Percentiles rank a stretch among this genome's conserved stretches.
phyloP scores from a whole-genome alignment of 1,140 invertebrate genomes.

The Planococcus citri region DNA sequence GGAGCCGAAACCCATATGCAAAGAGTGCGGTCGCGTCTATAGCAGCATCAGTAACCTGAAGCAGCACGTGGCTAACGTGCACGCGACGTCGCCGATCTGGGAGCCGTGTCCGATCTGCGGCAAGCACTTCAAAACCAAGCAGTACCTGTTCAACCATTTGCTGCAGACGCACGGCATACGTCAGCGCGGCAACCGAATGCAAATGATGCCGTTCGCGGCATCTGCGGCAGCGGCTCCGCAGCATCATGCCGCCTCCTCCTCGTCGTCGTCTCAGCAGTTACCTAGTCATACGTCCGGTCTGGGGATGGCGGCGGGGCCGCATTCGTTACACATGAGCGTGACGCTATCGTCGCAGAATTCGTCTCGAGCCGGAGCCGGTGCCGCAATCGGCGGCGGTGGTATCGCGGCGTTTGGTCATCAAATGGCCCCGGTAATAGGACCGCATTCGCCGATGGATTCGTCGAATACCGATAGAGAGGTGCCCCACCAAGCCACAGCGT shows the following conservation, averaged over 20 bases:
- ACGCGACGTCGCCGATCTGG: slow-evolving; percentile 48
- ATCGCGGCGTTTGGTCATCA: background rate
- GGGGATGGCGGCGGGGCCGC: slow-evolving; percentile 24
- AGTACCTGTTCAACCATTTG: slow-evolving; percentile 55
- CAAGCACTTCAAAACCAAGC: slow-evolving; percentile 54
- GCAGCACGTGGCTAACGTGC: slow-evolving; percentile 59
- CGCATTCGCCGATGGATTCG: background rate
- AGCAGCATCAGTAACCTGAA: slow-evolving; percentile 52
- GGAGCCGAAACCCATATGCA: slow-evolving; percentile 45
- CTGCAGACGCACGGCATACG: slow-evolving; percentile 53
- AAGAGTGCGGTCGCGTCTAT: slow-evolving; percentile 52
- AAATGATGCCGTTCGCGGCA: slow-evolving; percentile 29
- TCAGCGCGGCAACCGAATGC: slow-evolving; percentile 35
- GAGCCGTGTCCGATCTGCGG: slow-evolving; percentile 49
- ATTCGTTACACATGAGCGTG: slow-evolving; percentile 30
- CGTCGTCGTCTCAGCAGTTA: slow-evolving; percentile 16
- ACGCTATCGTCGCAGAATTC: slow-evolving; percentile 43
- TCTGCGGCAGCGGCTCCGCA: background rate
- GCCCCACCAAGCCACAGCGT: slow-evolving; percentile 9
- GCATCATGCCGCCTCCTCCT: slow-evolving; percentile 4
- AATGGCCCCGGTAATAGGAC: background rate
- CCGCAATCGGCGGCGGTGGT: slow-evolving; percentile 29
- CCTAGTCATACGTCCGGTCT: background rate
- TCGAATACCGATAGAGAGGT: background rate
- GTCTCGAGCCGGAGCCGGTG: too few species aligned